Base-by-base conservation (phyloP, 2,888 invertebrate species). In the Idaea straminata region DNA sequence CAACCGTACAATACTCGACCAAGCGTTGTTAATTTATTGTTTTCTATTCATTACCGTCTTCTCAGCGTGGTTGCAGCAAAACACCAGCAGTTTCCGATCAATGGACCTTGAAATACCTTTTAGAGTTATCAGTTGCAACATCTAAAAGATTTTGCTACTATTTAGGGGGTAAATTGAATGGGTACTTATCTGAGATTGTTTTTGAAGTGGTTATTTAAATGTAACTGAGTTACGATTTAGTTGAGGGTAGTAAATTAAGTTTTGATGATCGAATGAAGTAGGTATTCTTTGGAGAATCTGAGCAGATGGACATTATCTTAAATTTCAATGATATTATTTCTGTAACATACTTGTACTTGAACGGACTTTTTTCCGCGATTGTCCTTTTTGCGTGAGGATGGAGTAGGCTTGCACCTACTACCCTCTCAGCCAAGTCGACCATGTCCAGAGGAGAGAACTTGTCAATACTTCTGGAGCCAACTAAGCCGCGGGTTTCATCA, bases 181-280 rank as follows among this genome's bases (percentile, higher is more conserved):
- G 75, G 76, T 74, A 79, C 85, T 86, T 84, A 83, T 80, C 80
- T 73, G 77, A 85, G 83, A 87, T 88, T 86, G 87, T 84, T 85
- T 88, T 84, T 86, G 81, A 82, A 86, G 86, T 85, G 83, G 84
- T 85, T 85, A 83, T 86, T 84, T 77, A 78, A 77, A 80, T 75
- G 77, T 83, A 83, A 85, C 79, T 67, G 67, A 77, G 77, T 87
- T 84, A 84, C 71, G 47, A 13, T 47, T 47, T 47, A 47, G 47
- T 62, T 66, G 61, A 69, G 69, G 58, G 35, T 62, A 35, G 35
- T 59, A 57, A 63, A 58, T 63, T 58, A 35, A n/a, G 62, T 47
- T 47, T 47, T 47, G 47, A 47, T 47, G 47, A 47, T 47, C 47
- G 47, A 47, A 10, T 47, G 47, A 47, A 47, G 47, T 47, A 47